A percentile compares a stretch with the other conserved stretches of the same genome.
These are phyloP conservation scores for Limnothrissa miodon DNA, from an alignment of 2,113 vertebrate genomes.

Conservation along the genomic window DNA sequence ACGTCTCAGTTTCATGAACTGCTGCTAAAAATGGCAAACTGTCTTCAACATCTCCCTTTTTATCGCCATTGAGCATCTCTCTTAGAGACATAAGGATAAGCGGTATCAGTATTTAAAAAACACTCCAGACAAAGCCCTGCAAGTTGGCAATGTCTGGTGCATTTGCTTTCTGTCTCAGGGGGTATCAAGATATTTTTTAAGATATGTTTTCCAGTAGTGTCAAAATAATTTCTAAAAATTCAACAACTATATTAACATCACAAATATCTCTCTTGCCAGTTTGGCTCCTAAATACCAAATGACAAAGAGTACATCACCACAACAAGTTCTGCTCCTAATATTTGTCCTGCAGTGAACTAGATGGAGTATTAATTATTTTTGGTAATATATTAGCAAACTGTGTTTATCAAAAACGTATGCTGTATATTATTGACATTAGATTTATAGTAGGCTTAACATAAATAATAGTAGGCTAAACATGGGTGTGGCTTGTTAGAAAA, in stretches of 20 bases:
- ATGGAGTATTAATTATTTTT: not conserved
- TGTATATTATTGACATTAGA: too few relatives aligned
- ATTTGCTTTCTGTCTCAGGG: constrained; percentile 60
- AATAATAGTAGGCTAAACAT: too few relatives aligned
- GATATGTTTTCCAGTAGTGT: too few relatives aligned
- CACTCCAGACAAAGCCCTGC: constrained; percentile 52
- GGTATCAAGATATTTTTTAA: constrained; percentile 57
- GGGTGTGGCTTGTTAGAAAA: not conserved
- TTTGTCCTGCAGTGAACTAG: not conserved
- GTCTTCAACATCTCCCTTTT: constrained; percentile 41
- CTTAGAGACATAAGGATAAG: not conserved
- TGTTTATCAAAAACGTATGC: too few relatives aligned
- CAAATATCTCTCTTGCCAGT: not conserved
- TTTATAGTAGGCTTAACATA: too few relatives aligned
- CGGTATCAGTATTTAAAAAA: constrained; percentile 29
- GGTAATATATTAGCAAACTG: not conserved
- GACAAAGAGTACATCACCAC: not conserved
- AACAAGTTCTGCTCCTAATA: not conserved
- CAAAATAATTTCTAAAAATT: not conserved
- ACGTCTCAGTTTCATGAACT: not conserved
- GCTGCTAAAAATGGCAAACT: constrained; percentile 10
- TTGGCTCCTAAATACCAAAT: not conserved
- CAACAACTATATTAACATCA: not conserved
- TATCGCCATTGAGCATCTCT: not conserved
- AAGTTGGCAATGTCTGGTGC: constrained; percentile 58